Evolutionary conservation across 2,113 vertebrate species (phyloP).

Genomic region (Solea senegalensis): DNA sequence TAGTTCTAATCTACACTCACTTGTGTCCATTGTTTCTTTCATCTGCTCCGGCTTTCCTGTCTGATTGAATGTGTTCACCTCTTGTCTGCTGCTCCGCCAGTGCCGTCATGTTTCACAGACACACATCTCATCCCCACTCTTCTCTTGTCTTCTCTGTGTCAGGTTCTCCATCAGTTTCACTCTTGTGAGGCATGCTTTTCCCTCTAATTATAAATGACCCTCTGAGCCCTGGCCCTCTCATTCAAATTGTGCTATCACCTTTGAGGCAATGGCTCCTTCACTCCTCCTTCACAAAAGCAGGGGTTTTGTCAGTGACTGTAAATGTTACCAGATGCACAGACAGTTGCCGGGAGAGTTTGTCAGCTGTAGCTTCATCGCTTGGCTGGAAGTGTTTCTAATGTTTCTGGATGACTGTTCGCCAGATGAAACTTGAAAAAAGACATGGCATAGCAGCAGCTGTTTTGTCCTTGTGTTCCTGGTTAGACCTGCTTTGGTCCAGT

Average conservation of each 20-base stretch:
- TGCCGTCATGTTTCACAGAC: neutral
- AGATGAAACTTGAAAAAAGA: no score
- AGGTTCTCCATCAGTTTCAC: neutral
- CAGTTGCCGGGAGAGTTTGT: no score
- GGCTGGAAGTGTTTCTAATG: no score
- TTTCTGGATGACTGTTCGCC: neutral
- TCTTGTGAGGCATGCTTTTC: neutral
- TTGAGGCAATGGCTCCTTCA: no score
- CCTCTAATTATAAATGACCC: neutral
- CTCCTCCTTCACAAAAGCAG: no score
- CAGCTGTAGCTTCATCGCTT: no score
- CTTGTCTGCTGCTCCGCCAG: constrained; percentile 4
- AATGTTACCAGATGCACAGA: no score
- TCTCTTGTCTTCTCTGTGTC: neutral
- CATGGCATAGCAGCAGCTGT: no score
- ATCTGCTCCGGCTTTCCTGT: constrained; percentile 7
- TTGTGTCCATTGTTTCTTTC: constrained; percentile 26
- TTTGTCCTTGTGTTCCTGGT: no score
- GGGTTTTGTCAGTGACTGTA: no score
- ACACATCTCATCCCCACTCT: neutral
- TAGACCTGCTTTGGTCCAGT: no score
- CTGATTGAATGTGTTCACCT: constrained; percentile 16
- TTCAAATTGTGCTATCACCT: neutral
- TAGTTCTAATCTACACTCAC: constrained; percentile 14
- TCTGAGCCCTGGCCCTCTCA: neutral